phyloP scores from a whole-genome alignment of 2,113 vertebrate species.

The Heliornis fulica region DNA sequence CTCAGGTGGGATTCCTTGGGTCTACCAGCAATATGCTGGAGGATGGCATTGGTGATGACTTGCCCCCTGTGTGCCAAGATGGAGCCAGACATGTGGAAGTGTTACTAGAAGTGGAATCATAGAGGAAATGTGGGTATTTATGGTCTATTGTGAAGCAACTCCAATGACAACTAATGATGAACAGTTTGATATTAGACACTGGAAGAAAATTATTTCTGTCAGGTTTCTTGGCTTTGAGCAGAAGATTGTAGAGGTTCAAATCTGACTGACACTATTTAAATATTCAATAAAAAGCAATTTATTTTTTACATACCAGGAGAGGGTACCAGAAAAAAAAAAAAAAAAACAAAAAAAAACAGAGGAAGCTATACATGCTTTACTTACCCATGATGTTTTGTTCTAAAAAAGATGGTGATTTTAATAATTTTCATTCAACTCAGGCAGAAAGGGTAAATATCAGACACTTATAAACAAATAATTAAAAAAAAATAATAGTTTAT shows the following conservation, averaged over 20 bases:
- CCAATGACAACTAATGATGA: neutral
- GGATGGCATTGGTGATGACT: neutral
- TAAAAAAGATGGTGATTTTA: neutral
- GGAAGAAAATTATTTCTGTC: neutral
- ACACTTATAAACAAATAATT: neutral
- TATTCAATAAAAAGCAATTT: neutral
- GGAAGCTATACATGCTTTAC: neutral
- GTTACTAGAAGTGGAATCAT: neutral
- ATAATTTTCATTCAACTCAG: neutral
- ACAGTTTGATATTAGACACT: neutral
- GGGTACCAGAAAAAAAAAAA: accelerated
- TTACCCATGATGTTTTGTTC: neutral
- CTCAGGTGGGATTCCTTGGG: neutral
- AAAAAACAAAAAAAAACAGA: neutral
- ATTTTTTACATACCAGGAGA: neutral
- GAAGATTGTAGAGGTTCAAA: neutral
- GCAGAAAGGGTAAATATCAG: neutral
- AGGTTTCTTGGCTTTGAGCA: neutral
- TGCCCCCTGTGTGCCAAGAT: neutral
- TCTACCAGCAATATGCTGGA: neutral
- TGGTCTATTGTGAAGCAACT: neutral
- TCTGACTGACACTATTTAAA: neutral
- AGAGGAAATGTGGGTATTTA: neutral
- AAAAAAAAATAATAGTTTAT: neutral
- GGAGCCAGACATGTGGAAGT: neutral